These are phyloP conservation scores for Karalla daura DNA, from an alignment of 2,797 vertebrate genomes.

Conservation along the genomic window DNA sequence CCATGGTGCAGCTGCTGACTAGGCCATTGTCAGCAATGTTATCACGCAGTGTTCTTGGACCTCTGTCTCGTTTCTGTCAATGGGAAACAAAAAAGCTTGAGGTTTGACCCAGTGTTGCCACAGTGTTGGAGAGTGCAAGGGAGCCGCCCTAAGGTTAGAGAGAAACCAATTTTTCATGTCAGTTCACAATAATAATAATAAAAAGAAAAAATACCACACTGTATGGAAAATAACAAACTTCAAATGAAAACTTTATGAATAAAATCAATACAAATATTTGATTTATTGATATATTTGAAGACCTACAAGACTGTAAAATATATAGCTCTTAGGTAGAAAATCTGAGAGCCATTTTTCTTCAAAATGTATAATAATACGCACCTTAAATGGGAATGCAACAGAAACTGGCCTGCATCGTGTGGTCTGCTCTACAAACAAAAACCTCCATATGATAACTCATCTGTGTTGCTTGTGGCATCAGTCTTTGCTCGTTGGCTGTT, in stretches of 20 bases:
- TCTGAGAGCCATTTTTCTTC: too few relatives aligned
- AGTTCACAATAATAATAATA: background rate
- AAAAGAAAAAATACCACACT: slow-evolving; percentile 1
- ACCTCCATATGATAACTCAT: too few relatives aligned
- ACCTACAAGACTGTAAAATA: too few relatives aligned
- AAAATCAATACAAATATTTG: too few relatives aligned
- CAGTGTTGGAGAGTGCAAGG: slow-evolving; percentile 24
- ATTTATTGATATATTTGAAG: too few relatives aligned
- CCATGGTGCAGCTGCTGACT: slow-evolving; percentile 66
- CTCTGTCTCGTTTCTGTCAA: slow-evolving; percentile 51
- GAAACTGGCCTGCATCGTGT: too few relatives aligned
- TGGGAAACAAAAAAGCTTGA: slow-evolving; percentile 31
- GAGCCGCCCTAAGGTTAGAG: slow-evolving; percentile 31
- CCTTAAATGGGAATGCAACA: too few relatives aligned
- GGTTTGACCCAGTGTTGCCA: slow-evolving; percentile 35
- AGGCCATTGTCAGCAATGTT: slow-evolving; percentile 67
- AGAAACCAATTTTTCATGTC: slow-evolving; percentile 35
- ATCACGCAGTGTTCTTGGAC: slow-evolving; percentile 40
- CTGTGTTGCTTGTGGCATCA: too few relatives aligned
- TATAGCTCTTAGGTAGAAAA: too few relatives aligned
- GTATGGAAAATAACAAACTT: background rate
- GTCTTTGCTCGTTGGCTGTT: background rate
- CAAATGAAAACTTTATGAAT: too few relatives aligned
- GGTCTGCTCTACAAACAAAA: too few relatives aligned
- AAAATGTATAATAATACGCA: too few relatives aligned